Evolutionary conservation across 1,140 invertebrate genomes (phyloP), one percentile per base, ranked within the genome.

Genomic region (Ips nitidus): DNA sequence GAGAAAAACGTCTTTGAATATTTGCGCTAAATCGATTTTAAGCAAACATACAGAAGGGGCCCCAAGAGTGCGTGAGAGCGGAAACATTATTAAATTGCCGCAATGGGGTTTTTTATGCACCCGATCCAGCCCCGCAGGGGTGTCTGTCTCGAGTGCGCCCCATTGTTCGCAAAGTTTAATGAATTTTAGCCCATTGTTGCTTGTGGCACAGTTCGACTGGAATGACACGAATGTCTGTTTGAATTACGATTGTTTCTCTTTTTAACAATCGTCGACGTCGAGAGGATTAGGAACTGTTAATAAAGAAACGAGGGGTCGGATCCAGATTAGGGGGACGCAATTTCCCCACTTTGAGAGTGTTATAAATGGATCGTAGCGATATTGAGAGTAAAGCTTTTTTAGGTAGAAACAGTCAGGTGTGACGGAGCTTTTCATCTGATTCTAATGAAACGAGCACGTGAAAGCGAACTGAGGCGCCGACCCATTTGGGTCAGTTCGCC

Each of bases 21-120:
- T 60, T 37, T 41, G 52, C 2, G 58, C 42, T 60, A 68, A 68
- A 66, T 66, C 53, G 53, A 66, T 58, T 66, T 45, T 50, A 66
- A 66, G 53, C 53, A 58, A 66, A 56, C 56, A 58, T 22, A 22
- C 22, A 22, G 42, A 38, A 52, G 37, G 39, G 47, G 41, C 55
- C 66, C 47, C 37, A 68, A 65, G 66, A 70, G 70, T 67, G 69
- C 66, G 74, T 76, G 75, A 65, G 73, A 73, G 72, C 75, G 75
- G 75, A 76, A 76, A 76, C 76, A 75, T 75, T 77, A 77, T 77
- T 75, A 77, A 77, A 76, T 77, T 76, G 76, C 75, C 76, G 76
- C 75, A 70, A 63, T 71, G 74, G 74, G 75, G 74, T 69, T 76
- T 76, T 75, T 77, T 76, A 77, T 73, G 73, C 74, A 76, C 73